These are phyloP conservation scores for Motacilla alba DNA, from an alignment of 2,113 vertebrate species.

Conservation along the genomic window DNA sequence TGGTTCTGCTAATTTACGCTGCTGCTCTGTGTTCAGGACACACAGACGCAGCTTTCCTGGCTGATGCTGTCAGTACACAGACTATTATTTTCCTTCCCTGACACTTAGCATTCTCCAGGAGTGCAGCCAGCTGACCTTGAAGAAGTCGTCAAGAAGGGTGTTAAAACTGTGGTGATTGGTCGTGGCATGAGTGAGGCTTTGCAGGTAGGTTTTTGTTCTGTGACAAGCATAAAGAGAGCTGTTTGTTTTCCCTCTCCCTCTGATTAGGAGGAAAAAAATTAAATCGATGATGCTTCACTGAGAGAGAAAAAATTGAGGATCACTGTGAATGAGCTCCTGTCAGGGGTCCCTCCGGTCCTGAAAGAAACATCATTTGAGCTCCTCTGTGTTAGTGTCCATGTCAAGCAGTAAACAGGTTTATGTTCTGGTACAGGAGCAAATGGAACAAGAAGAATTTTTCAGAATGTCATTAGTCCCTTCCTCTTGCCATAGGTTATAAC, in stretches of 20 bases:
- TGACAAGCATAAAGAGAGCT: not conserved
- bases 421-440: not conserved
- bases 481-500: not conserved
- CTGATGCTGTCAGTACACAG: not conserved
- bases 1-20: not conserved
- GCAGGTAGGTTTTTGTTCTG: conserved; percentile 76
- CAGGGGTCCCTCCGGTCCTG: not conserved
- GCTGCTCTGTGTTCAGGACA: not conserved
- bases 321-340: not conserved
- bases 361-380: not conserved
- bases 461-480: not conserved
- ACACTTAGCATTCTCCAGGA: conserved; percentile 86
- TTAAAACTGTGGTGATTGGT: conserved; percentile 87
- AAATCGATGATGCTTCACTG: not conserved
- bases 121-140: conserved; percentile 93
- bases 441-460: not conserved
- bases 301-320: not conserved
- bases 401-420: not conserved
- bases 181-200: conserved; percentile 91
- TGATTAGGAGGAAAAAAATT: not conserved
- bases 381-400: not conserved
- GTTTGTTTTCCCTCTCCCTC: not conserved
- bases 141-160: conserved; percentile 85
- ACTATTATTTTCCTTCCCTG: not conserved
- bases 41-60: not conserved